phyloP scores from a whole-genome alignment of 2,888 invertebrate species.

The Mythimna ferrago region DNA sequence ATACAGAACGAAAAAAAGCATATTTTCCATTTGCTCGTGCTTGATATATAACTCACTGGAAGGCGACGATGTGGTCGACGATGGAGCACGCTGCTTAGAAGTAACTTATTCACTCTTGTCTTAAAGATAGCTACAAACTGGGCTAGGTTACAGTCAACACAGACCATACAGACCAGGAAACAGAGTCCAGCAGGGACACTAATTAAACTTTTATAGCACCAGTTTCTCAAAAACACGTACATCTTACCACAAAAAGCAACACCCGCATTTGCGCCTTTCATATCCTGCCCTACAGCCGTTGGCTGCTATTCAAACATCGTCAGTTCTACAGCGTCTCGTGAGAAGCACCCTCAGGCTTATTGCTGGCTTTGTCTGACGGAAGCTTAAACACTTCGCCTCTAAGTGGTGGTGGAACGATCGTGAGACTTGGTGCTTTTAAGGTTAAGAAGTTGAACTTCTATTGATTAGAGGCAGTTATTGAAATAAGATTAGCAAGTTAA shows the following conservation, averaged over 20 bases:
- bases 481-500: too few species aligned
- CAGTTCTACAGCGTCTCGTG: constrained; percentile 27
- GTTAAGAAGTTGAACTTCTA: neutral
- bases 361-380: constrained; percentile 55
- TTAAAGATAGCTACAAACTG: too few species aligned
- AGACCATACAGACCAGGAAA: too few species aligned
- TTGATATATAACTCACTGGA: too few species aligned
- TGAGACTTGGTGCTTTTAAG: constrained; percentile 9
- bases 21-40: too few species aligned
- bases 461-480: neutral
- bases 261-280: constrained; percentile 8
- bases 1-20: too few species aligned
- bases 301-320: constrained; percentile 33
- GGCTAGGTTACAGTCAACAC: too few species aligned
- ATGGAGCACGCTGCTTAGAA: too few species aligned
- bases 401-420: constrained; percentile 16
- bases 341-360: constrained; percentile 60
- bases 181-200: neutral
- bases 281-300: constrained; percentile 16
- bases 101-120: too few species aligned
- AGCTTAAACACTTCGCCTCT: constrained; percentile 28
- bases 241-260: neutral
- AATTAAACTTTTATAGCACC: neutral
- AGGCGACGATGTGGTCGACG: too few species aligned
- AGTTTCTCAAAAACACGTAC: neutral